Evolutionary conservation across 2,113 vertebrate species (phyloP).

Genomic region (Corvus cornix): DNA sequence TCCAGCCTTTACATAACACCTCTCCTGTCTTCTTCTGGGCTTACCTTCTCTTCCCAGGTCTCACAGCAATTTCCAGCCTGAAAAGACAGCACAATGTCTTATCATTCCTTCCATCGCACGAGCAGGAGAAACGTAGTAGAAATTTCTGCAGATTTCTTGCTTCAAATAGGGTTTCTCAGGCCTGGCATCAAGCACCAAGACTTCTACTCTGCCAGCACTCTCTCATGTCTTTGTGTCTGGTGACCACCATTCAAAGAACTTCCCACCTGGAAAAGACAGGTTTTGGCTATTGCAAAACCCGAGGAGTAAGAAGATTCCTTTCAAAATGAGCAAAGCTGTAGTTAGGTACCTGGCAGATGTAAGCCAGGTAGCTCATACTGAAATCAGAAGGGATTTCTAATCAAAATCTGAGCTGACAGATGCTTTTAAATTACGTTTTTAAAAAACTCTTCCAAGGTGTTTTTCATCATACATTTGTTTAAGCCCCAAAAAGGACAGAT

Average conservation of each 20-base stretch:
- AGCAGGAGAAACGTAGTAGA: background rate
- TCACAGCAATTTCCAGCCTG: background rate
- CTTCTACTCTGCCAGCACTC: background rate
- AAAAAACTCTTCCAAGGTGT: background rate
- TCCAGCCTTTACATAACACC: background rate
- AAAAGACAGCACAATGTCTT: background rate
- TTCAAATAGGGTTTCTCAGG: background rate
- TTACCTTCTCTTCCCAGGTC: background rate
- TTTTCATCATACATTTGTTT: background rate
- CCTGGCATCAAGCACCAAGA: background rate
- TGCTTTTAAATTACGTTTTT: background rate
- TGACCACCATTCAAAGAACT: background rate
- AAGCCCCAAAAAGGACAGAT: background rate
- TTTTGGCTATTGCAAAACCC: background rate
- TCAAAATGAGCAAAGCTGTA: background rate
- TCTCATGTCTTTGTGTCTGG: background rate
- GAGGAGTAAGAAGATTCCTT: background rate
- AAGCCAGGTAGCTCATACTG: fast-evolving
- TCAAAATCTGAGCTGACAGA: background rate
- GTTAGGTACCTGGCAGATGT: background rate
- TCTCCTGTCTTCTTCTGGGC: background rate
- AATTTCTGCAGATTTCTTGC: background rate
- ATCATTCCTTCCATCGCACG: background rate
- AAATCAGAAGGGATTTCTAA: background rate
- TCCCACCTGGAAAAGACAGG: background rate